Evolutionary conservation across 2,113 vertebrate species (phyloP).

Genomic region (Dipodomys stephensi): DNA sequence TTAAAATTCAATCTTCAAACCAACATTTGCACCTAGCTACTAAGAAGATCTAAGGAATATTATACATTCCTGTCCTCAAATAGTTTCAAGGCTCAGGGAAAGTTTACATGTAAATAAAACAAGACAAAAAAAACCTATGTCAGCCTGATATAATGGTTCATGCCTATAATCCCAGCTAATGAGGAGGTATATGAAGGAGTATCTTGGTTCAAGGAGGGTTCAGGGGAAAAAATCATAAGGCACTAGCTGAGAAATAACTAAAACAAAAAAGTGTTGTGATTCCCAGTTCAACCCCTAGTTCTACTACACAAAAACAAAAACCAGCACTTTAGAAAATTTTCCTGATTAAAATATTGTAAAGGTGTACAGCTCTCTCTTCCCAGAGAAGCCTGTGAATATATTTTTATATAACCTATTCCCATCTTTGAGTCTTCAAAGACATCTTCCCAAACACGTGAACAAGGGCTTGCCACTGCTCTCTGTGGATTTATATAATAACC

Average conservation of each 20-base stretch:
- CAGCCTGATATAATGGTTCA: not conserved
- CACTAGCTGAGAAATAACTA: too few relatives aligned
- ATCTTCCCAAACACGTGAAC: not conserved
- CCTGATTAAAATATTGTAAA: not conserved
- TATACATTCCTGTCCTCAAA: not conserved
- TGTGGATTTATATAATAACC: not conserved
- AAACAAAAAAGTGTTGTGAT: too few relatives aligned
- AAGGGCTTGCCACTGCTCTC: not conserved
- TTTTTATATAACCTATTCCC: not conserved
- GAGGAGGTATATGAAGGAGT: too few relatives aligned
- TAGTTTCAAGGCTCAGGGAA: not conserved
- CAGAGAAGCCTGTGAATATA: not conserved
- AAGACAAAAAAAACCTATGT: not conserved
- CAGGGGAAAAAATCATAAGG: too few relatives aligned
- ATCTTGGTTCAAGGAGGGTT: too few relatives aligned
- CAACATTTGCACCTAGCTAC: not conserved
- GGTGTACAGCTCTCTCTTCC: not conserved
- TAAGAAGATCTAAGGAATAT: not conserved
- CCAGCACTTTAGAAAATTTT: not conserved
- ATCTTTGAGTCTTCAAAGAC: not conserved
- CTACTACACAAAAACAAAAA: too few relatives aligned
- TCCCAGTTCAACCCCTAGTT: too few relatives aligned
- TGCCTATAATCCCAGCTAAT: too few relatives aligned
- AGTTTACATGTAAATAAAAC: not conserved
- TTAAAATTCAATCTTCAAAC: constrained; percentile 48